Evolutionary conservation across 92 coral and sea anemone species (phyloP).

Genomic region (Palythoa grandis): DNA sequence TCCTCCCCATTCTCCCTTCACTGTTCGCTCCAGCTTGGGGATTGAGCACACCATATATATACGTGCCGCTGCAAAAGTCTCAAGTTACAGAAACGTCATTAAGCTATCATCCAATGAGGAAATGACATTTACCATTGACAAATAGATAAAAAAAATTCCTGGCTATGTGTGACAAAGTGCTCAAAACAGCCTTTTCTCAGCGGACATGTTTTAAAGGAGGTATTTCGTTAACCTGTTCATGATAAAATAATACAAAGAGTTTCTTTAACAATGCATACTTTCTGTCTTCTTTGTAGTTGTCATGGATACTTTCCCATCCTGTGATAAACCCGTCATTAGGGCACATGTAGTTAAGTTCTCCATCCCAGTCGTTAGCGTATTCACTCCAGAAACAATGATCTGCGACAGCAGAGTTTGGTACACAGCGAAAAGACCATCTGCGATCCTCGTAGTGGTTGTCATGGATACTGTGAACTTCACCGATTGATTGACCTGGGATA

Average conservation of each 20-base stretch:
- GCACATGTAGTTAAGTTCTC: conserved; percentile 20
- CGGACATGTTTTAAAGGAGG: neutral
- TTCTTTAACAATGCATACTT: neutral
- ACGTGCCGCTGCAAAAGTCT: no score
- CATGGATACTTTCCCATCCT: conserved; percentile 30
- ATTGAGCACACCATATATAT: no score
- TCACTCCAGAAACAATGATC: conserved; percentile 39
- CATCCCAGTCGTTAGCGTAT: conserved; percentile 35
- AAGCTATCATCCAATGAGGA: no score
- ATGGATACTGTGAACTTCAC: conserved; percentile 25
- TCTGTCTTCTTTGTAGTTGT: conserved; percentile 36
- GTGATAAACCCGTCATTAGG: conserved; percentile 31
- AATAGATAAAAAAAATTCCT: no score
- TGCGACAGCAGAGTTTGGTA: conserved; percentile 22
- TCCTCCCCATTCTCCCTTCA: no score
- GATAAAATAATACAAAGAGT: neutral
- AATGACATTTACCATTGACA: no score
- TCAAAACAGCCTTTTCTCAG: neutral
- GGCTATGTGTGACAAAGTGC: no score
- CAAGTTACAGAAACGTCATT: no score
- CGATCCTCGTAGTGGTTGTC: conserved; percentile 33
- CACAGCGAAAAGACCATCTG: conserved; percentile 35
- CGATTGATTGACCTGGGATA: conserved; percentile 24
- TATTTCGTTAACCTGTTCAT: neutral
- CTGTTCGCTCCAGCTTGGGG: no score